Conservation (phyloP, 2,888 invertebrate species). For the Aphrophora alni region DNA sequence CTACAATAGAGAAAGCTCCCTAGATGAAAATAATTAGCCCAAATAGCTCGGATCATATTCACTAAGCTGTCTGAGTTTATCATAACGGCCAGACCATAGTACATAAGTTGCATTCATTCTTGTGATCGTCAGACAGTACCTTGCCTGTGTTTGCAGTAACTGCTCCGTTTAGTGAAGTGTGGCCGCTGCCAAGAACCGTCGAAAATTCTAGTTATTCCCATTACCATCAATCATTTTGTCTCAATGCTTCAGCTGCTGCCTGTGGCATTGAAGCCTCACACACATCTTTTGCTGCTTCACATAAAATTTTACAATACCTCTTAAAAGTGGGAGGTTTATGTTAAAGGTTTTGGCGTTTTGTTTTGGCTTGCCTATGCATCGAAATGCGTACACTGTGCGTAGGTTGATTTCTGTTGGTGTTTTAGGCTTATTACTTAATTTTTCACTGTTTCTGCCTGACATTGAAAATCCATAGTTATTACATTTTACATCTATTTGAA, state of each 20-base stretch:
- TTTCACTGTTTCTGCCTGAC: neutral
- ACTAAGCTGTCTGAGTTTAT: too few relatives aligned
- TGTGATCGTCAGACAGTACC: too few relatives aligned
- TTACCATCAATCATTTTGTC: neutral
- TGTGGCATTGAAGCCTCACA: neutral
- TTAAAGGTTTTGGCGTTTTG: neutral
- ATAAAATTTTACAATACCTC: neutral
- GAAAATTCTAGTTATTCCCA: conserved; percentile 7
- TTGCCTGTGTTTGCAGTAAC: neutral
- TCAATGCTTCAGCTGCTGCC: conserved; percentile 3
- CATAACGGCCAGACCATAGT: too few relatives aligned
- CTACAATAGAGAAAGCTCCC: too few relatives aligned
- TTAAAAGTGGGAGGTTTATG: neutral
- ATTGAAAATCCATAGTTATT: neutral
- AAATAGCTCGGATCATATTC: too few relatives aligned
- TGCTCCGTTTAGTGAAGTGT: neutral
- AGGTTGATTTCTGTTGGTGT: neutral
- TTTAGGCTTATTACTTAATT: neutral
- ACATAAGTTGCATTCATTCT: too few relatives aligned
- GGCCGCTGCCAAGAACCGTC: conserved; percentile 22
- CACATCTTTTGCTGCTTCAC: conserved; percentile 7
- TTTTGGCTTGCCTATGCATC: neutral
- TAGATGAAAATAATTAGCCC: too few relatives aligned
- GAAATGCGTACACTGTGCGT: conserved; percentile 2
- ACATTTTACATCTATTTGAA: neutral